Percentiles rank a stretch among this genome's conserved stretches.
These are phyloP conservation scores for Labroides dimidiatus DNA, from an alignment of 2,797 vertebrate genomes.

Conservation along the genomic window DNA sequence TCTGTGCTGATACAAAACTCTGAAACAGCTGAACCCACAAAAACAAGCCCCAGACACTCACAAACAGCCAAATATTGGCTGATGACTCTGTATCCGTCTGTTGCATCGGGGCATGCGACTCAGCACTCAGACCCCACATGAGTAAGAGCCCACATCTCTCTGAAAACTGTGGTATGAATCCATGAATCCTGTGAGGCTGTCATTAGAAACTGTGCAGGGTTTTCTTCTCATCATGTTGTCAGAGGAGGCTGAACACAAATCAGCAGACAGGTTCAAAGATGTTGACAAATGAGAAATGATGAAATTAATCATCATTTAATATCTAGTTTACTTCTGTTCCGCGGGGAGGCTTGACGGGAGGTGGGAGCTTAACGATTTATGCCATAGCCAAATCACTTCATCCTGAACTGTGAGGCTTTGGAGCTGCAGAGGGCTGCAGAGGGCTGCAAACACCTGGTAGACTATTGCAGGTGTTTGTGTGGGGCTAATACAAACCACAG, in stretches of 20 bases:
- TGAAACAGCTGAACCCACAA: no score
- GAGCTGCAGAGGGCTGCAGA: neutral
- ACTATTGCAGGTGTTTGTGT: neutral
- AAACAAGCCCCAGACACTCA: no score
- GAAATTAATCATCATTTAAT: conserved; percentile 15
- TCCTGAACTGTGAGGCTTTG: neutral
- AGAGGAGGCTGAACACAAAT: neutral
- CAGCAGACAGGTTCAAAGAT: neutral
- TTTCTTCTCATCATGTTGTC: neutral
- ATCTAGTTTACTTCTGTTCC: neutral
- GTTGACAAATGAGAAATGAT: neutral
- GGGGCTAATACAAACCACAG: neutral
- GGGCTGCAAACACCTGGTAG: no score
- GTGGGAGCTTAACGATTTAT: neutral
- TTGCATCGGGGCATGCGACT: no score
- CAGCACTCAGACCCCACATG: no score
- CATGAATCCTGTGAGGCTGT: neutral
- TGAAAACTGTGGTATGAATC: neutral
- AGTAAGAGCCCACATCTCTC: neutral
- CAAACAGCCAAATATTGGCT: no score
- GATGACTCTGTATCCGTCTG: no score
- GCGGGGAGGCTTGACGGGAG: conserved; percentile 6
- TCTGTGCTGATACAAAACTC: no score
- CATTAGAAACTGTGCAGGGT: neutral
- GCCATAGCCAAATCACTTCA: neutral